phyloP scores from a whole-genome alignment of 2,113 vertebrate genomes.

The Pangasianodon hypophthalmus region DNA sequence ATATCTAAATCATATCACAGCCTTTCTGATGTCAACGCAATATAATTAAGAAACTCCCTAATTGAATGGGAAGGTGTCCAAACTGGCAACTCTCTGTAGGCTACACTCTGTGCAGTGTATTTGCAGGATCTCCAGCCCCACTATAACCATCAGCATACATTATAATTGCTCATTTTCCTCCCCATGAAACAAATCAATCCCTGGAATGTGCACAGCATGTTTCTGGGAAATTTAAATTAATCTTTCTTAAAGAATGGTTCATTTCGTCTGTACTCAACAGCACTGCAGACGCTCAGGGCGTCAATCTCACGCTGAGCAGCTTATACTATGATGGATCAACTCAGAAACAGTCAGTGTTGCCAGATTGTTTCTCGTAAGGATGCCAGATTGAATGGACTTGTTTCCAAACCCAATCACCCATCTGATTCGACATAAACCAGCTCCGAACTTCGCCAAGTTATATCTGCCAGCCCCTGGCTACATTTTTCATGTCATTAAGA shows the following conservation, averaged over 20 bases:
- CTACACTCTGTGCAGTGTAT: not conserved
- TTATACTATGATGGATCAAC: not conserved
- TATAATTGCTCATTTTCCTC: slow-evolving; percentile 34
- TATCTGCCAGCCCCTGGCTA: not conserved
- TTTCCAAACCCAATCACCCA: not conserved
- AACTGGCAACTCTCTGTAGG: not conserved
- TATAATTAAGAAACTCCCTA: not conserved
- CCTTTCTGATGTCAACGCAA: not conserved
- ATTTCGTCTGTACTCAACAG: slow-evolving; percentile 24
- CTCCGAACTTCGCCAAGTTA: not conserved
- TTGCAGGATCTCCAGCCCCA: not conserved
- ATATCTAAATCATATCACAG: not conserved
- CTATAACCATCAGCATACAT: not conserved
- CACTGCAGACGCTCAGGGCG: not conserved
- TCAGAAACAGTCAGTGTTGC: not conserved
- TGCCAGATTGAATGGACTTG: not conserved
- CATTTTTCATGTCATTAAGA: not conserved
- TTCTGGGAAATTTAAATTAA: not conserved
- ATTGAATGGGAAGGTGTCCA: not conserved
- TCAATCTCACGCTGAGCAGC: not conserved
- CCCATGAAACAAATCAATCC: slow-evolving; percentile 21
- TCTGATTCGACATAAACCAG: not conserved
- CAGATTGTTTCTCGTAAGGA: not conserved
- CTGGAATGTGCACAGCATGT: slow-evolving; percentile 20
- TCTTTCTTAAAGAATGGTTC: slow-evolving; percentile 8